Base-by-base conservation (phyloP, 2,113 vertebrate genomes). In the Paramisgurnus dabryanus region DNA sequence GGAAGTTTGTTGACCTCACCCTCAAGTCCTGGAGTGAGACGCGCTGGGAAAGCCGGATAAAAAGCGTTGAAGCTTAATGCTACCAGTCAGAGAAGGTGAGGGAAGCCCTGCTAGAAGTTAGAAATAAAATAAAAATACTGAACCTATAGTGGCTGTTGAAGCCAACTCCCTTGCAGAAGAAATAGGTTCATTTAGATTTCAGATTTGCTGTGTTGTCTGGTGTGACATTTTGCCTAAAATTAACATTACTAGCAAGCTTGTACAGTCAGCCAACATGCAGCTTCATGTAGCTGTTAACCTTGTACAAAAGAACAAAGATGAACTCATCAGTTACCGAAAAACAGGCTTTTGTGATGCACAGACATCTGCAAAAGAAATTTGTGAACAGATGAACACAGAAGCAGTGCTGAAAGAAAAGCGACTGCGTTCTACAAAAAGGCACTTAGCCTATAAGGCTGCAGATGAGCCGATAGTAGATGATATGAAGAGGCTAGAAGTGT, bases 151-250 rank as follows among this genome's bases (percentile, higher is more conserved):
- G 13, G 49, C 6, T 49, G 53, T 67, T 53, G 78, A 84, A 10
- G 81, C 72, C 17, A 15, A 84, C 10, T 64, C 39, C 15, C 45
- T 83, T 27, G 66, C 78, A 2, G 67, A 83, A 72, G 84, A 82
- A 10, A 63, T 85, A 6, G 75, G 80, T 5, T 82, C 68, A 53
- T 85, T 61, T 58, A 40, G 79, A 18, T 86, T 86, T 57, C 40
- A 27, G 13, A 50, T 85, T 5, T 85, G 81, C 22, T 64, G 43
- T 22, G 78, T 81, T 7, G 72, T 85, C 27, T 85, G 82, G 72
- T 77, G 63, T 84, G 76, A 85, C 40, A 74, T 84, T 41, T 71
- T 83, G 15, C 50, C 67, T 5, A 18, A 3, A 3, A 43, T 27
- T 6, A 43, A 63, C 22, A 6, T 9, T 6, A 18, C 11, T 5